Evolutionary conservation across 2,113 vertebrate species (phyloP).

Genomic region (Apistogramma diplotaenia): DNA sequence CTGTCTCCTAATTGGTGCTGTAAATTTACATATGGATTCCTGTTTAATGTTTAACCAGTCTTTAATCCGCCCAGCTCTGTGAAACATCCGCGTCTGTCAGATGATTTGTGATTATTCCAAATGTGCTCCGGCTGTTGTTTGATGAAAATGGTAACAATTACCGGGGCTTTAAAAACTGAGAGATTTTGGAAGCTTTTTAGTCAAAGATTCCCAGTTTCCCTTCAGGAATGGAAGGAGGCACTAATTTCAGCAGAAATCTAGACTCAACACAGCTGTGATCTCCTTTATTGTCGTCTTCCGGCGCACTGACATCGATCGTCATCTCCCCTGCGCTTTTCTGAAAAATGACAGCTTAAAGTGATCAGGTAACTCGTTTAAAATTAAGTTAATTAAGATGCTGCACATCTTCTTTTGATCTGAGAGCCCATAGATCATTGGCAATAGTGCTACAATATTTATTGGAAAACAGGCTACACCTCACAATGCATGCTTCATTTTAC

Average conservation of each 20-base stretch:
- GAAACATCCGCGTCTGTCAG: conserved; percentile 76
- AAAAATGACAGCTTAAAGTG: conserved; percentile 60
- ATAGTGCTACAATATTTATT: conserved; percentile 50
- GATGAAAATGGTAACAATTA: conserved; percentile 75
- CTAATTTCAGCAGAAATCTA: conserved; percentile 45
- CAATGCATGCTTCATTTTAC: conserved; percentile 50
- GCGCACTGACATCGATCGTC: conserved; percentile 43
- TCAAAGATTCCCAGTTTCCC: conserved; percentile 50
- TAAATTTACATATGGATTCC: conserved; percentile 93
- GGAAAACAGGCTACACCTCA: conserved; percentile 25
- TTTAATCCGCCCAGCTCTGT: conserved; percentile 86
- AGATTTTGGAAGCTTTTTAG: conserved; percentile 69
- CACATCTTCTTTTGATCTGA: conserved; percentile 10
- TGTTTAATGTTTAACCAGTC: conserved; percentile 89
- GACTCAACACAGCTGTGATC: conserved; percentile 49
- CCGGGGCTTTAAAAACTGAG: conserved; percentile 62
- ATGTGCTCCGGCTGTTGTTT: conserved; percentile 73
- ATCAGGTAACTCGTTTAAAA: conserved; percentile 40
- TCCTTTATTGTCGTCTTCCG: conserved; percentile 44
- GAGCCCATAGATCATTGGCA: conserved; percentile 6
- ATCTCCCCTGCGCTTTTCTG: conserved; percentile 38
- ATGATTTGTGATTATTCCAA: conserved; percentile 83
- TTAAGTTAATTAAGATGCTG: conserved; percentile 43
- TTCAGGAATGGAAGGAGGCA: conserved; percentile 44
- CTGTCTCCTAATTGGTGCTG: conserved; percentile 81